Conservation (phyloP, 2,888 invertebrate species). For the Nesidiocoris tenuis region DNA sequence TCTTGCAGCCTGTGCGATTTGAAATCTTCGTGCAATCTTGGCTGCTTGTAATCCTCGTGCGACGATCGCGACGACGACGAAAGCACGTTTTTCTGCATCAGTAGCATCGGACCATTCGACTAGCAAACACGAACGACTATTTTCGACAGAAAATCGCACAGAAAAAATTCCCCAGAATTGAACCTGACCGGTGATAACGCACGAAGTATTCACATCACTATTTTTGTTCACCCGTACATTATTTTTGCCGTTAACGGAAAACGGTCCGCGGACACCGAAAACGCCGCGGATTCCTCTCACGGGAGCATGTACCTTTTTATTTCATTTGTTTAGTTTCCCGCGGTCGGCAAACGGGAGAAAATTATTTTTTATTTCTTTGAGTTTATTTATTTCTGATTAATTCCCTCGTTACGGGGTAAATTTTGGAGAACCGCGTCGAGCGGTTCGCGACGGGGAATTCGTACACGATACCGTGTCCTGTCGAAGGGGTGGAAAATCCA, state of each 20-base stretch:
- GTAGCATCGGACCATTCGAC: slow-evolving; percentile 43
- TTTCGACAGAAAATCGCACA: background rate
- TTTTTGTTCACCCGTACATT: slow-evolving; percentile 14
- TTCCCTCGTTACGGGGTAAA: no score
- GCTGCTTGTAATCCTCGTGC: background rate
- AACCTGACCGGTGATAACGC: background rate
- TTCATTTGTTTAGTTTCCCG: background rate
- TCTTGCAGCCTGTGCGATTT: background rate
- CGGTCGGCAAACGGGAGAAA: background rate
- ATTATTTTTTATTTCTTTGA: background rate
- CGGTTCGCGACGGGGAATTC: background rate
- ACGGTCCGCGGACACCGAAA: background rate
- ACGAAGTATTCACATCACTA: background rate
- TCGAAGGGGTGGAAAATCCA: background rate
- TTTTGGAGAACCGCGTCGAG: background rate
- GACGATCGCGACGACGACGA: slow-evolving; percentile 26
- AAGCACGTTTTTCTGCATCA: slow-evolving; percentile 46
- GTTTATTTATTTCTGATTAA: background rate
- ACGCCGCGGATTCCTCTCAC: background rate
- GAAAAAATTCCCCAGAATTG: background rate
- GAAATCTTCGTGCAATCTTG: background rate
- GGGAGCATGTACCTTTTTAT: background rate
- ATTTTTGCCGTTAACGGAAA: background rate
- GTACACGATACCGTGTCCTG: background rate
- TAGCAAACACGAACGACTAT: background rate